phyloP scores from a whole-genome alignment of 2,888 invertebrate genomes.

The Barypeithes pellucidus region DNA sequence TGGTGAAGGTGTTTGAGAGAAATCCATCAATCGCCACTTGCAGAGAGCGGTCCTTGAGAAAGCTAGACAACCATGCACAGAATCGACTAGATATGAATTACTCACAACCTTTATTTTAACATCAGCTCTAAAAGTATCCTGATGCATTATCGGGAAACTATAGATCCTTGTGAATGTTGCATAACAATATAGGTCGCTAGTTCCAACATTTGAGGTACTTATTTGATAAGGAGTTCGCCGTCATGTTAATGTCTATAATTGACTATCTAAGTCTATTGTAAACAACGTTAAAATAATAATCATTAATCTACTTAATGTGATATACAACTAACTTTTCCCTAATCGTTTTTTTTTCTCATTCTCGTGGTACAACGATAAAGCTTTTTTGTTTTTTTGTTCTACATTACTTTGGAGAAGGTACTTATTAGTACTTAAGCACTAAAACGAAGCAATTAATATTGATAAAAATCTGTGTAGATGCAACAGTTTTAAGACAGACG shows the following conservation, averaged over 20 bases:
- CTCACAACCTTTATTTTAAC: too few species aligned
- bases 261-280: neutral
- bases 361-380: neutral
- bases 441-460: neutral
- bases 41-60: too few species aligned
- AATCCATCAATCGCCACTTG: too few species aligned
- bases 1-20: too few species aligned
- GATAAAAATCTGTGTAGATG: neutral
- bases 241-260: neutral
- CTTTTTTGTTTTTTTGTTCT: neutral
- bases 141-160: too few species aligned
- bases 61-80: too few species aligned
- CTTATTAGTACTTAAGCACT: too few species aligned
- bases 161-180: neutral
- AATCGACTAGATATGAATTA: too few species aligned
- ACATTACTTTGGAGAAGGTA: too few species aligned
- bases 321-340: neutral
- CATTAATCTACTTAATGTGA: slow-evolving; percentile 6
- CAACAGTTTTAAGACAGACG: too few species aligned
- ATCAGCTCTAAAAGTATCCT: too few species aligned
- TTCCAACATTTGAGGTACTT: neutral
- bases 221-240: neutral
- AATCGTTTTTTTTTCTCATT: neutral
- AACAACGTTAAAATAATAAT: slow-evolving; percentile 9
- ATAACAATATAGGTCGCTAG: neutral